Evolutionary conservation across 1,140 invertebrate species (phyloP), one percentile per base, ranked within the genome.

Genomic region (Epicauta chinensis): DNA sequence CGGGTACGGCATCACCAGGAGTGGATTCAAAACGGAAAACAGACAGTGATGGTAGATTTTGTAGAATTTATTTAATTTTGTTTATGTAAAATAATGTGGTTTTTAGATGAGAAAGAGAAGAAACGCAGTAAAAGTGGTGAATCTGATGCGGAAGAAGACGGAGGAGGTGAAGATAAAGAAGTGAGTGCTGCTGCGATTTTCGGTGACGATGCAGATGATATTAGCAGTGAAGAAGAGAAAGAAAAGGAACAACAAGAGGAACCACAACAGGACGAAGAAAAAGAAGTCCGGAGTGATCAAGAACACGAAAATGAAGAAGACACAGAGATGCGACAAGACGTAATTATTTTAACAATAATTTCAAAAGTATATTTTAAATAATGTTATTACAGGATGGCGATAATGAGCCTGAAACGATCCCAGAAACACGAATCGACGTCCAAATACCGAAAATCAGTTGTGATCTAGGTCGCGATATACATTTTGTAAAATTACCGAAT

Each of bases 361-460:
- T 47, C 36, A 29, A 30, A 9, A 16, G 6, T 9, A 38, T 46
- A 36, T 36, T 30, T 13, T 12, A 44, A 56, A 34, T 34, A 34
- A 3, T 34, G 10, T 34, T 11, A 12, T 34, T 51, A 39, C 50
- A 60, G 72, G 75, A 77, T 65, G 51, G 82, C 35, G 81, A 82
- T 43, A 81, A 84, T 60, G 84, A 86, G 61, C 81, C 83, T 36
- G 84, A 90, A 59, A 83, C 83, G 12, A 78, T 84, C 15, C 91
- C 91, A 17, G 93, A 97, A 75, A 97, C 93, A 0, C 77, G 91
- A 63, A 97, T 97, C 46, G 93, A 97, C 67, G 93, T 96, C 0
- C 92, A 97, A 75, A 96, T 97, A 65, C 94, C 95, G 1, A 89
- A 93, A 73, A 97, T 98, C 55, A 84, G 82, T 40, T 91, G 92